These are phyloP conservation scores for Lanius collurio DNA, from an alignment of 2,113 vertebrate species.

Conservation along the genomic window DNA sequence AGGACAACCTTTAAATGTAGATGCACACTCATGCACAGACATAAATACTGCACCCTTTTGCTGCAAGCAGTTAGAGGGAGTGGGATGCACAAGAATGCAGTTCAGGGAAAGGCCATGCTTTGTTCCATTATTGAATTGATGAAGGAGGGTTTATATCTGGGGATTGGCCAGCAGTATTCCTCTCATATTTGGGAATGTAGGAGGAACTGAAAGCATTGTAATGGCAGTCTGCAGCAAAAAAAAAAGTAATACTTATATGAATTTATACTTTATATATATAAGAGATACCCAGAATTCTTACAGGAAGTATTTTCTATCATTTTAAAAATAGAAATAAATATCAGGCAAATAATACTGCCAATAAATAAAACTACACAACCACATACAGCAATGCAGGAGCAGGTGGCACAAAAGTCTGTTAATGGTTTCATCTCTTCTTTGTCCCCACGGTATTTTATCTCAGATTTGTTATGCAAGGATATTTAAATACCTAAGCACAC, in stretches of 20 bases:
- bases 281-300: neutral
- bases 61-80: neutral
- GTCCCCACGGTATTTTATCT: neutral
- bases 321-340: neutral
- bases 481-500: neutral
- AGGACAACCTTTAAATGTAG: neutral
- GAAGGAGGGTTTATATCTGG: neutral
- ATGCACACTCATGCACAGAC: rapidly evolving
- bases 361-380: neutral
- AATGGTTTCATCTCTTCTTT: neutral
- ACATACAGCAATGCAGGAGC: neutral
- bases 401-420: neutral
- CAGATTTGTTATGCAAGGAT: neutral
- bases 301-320: neutral
- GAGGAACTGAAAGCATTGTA: neutral
- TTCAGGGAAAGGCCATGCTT: neutral
- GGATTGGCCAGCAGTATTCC: neutral
- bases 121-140: neutral
- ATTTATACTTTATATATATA: neutral
- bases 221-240: neutral
- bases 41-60: neutral
- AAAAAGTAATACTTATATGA: neutral
- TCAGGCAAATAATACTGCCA: neutral
- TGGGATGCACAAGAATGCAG: neutral
- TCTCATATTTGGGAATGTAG: neutral